Conservation (phyloP, 2,113 vertebrate genomes). For the Erythrolamprus reginae region DNA sequence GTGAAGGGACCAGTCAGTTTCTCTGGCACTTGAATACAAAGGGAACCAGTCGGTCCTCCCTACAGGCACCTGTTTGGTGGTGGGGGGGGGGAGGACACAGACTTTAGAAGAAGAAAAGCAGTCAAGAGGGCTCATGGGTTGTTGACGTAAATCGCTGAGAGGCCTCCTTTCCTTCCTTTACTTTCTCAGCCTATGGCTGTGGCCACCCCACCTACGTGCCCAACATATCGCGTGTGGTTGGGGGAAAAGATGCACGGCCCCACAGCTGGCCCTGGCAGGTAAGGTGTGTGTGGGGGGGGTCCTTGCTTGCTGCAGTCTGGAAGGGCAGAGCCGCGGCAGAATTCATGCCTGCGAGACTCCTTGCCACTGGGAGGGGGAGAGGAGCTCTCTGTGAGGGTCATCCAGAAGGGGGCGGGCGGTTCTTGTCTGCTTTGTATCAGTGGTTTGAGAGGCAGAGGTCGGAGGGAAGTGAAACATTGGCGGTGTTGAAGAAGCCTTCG, state of each 20-base stretch:
- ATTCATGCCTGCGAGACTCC: not conserved
- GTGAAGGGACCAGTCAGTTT: not conserved
- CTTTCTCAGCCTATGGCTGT: conserved; percentile 76
- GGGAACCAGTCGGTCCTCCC: not conserved
- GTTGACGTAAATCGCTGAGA: not conserved
- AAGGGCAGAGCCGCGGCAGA: not conserved
- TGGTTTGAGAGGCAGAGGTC: not conserved
- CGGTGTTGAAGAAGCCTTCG: not conserved
- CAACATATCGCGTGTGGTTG: conserved; percentile 76
- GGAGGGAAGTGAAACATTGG: too few species aligned
- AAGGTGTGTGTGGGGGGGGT: not conserved
- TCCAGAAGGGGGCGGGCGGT: accelerated
- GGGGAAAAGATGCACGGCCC: conserved; percentile 75
- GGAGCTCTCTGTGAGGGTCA: not conserved
- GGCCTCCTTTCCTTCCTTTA: too few species aligned
- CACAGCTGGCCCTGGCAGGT: conserved; percentile 98
- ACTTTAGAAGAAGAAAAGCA: not conserved
- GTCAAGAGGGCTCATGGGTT: not conserved
- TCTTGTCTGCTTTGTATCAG: too few species aligned
- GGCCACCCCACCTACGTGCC: conserved; percentile 75
- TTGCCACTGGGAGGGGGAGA: not conserved
- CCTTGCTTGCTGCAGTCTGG: not conserved
- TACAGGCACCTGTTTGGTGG: too few species aligned
- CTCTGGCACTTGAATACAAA: not conserved
- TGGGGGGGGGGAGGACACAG: not conserved